Evolutionary conservation across 2,113 vertebrate genomes (phyloP).

Genomic region (Ardeotis arabs): DNA sequence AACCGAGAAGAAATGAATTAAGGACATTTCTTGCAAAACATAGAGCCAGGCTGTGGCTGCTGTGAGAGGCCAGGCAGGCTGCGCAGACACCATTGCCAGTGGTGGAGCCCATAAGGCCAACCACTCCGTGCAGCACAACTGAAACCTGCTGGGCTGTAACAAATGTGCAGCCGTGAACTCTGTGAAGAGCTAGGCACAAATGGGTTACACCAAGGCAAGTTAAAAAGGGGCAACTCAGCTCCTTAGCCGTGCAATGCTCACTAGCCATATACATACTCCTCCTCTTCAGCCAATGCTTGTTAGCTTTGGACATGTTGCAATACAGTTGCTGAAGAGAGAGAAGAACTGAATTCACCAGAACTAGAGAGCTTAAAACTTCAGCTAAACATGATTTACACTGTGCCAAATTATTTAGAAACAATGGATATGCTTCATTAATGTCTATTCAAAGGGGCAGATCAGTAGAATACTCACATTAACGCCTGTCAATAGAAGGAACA

Average conservation of each 20-base stretch:
- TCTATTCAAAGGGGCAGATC: neutral
- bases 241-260: neutral
- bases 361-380: neutral
- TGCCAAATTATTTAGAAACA: neutral
- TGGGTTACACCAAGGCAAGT: neutral
- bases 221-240: neutral
- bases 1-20: neutral
- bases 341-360: neutral
- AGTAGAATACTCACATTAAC: neutral
- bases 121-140: neutral
- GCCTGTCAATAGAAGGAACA: neutral
- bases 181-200: neutral
- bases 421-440: neutral
- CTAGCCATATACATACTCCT: neutral
- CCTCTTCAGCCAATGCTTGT: neutral
- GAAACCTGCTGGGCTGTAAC: accelerated
- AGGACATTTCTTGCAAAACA: neutral
- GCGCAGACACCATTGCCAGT: accelerated
- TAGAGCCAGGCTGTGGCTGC: too few relatives aligned
- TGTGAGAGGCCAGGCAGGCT: neutral
- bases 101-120: too few relatives aligned
- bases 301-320: neutral
- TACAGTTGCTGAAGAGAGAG: neutral
- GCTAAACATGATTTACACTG: neutral
- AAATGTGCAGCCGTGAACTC: neutral